Base-by-base conservation (phyloP, 2,888 invertebrate genomes). In the Synergus laeviventris region DNA sequence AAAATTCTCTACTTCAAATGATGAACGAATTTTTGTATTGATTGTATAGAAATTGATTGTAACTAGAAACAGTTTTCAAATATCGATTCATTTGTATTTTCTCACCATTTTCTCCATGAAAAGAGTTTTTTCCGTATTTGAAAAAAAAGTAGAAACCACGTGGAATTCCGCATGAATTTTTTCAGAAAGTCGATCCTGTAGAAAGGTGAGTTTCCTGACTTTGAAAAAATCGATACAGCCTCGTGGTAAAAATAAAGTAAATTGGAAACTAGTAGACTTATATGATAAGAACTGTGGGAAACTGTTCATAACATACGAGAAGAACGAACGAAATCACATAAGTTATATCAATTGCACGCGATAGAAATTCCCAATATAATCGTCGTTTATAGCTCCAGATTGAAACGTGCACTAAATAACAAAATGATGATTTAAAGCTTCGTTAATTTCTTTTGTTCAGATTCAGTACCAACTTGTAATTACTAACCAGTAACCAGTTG, bases 351-450 rank as follows among this genome's bases (percentile, higher is more conserved):
- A 64, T 64, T 31, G 36, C n/a, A 8, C 61, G n/a, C 36, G 61
- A 61, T 61, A 61, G n/a, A n/a, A 61, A 61, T 61, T 61, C 61
- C 61, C 61, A 61, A 61, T 61, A 61, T 61, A 61, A 61, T 61
- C 38, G 38, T 36, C 61, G n/a, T 61, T 36, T n/a, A n/a, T n/a
- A 38, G n/a, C 38, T 61, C n/a, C 8, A 61, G 38, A 61, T 64
- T 64, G n/a, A 31, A 36, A 8, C 61, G 5, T 61, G 38, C 14
- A 38, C 36, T 36, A 61, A 61, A 61, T 16, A 36, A 36, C 9
- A 38, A 61, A 61, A 16, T 36, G 16, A 8, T n/a, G 61, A 36
- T 39, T 62, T 18, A 62, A 62, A 12, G n/a, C 38, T 62, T 62
- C 61, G 21, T 36, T 61, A 31, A 61, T 12, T 62, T 39, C 9